A percentile compares a stretch with the other conserved stretches of the same genome.
Conservation (phyloP, 64 coral and sea anemone species). For the Cladopsammia gracilis region DNA sequence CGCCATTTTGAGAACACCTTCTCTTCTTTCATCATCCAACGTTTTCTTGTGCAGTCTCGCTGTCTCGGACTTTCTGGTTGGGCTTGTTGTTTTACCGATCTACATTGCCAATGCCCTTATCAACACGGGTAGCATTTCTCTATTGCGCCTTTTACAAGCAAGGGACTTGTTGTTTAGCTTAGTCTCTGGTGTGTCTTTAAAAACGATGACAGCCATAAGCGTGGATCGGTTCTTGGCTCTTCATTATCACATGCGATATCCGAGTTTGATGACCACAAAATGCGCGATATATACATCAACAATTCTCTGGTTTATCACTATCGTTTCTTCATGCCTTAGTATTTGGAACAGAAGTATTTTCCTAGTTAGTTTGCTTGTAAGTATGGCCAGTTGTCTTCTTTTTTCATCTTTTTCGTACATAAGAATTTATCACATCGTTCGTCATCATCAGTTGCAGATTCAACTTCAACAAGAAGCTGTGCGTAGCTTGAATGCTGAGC, state of each 20-base stretch:
- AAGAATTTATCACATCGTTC: not conserved
- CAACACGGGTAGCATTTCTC: no score
- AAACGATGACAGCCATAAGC: not conserved
- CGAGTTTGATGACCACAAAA: not conserved
- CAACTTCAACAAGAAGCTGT: not conserved
- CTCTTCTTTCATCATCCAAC: not conserved
- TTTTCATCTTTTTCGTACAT: not conserved
- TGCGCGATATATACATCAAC: not conserved
- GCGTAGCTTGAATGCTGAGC: not conserved
- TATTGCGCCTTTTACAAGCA: not conserved
- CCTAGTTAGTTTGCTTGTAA: not conserved
- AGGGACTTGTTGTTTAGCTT: not conserved
- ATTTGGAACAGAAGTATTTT: not conserved
- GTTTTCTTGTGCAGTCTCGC: not conserved
- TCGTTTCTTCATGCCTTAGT: not conserved
- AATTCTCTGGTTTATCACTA: not conserved
- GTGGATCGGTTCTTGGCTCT: not conserved
- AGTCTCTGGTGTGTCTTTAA: not conserved
- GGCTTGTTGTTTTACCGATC: not conserved
- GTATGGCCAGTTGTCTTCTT: not conserved
- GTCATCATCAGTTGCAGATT: not conserved
- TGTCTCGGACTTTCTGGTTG: not conserved
- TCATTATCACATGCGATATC: slow-evolving; percentile 9
- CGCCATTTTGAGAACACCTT: not conserved
- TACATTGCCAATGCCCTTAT: not conserved